A percentile compares a stretch with the other conserved stretches of the same genome.
These are phyloP conservation scores for Silurus glanis DNA, from an alignment of 2,113 vertebrate genomes.

Conservation along the genomic window DNA sequence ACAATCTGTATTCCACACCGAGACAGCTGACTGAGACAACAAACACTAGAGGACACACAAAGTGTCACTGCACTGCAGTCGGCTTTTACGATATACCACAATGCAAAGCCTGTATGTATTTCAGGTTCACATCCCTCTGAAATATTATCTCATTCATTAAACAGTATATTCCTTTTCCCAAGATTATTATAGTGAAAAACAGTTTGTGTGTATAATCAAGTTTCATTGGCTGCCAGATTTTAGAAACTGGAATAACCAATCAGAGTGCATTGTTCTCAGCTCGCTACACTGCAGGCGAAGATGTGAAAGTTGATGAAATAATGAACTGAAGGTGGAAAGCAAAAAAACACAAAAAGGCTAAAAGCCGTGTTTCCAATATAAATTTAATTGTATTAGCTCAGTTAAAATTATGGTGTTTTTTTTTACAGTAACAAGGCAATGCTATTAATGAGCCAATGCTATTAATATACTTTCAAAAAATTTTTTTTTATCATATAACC, in stretches of 20 bases:
- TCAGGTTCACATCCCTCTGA: background rate
- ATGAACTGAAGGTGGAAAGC: no score
- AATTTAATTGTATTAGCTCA: background rate
- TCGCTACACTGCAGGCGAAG: no score
- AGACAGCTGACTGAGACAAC: constrained; percentile 1
- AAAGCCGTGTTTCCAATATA: no score
- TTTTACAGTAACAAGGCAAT: background rate
- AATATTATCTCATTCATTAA: background rate
- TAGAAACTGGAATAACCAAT: background rate
- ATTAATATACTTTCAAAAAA: background rate
- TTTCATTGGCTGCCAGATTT: background rate
- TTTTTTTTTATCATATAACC: no score
- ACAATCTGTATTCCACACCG: constrained; percentile 1
- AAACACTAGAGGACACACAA: background rate
- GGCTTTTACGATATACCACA: background rate
- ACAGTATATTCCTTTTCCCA: background rate
- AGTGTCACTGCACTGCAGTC: background rate
- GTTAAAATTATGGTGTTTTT: background rate
- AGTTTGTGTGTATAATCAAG: background rate
- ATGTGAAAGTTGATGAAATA: no score
- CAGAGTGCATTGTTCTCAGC: no score
- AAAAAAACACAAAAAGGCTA: no score
- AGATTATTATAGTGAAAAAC: background rate
- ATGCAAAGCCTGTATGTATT: background rate
- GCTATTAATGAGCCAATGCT: background rate